phyloP scores from a whole-genome alignment of 2,888 invertebrate genomes.

The Temnothorax ravouxi region DNA sequence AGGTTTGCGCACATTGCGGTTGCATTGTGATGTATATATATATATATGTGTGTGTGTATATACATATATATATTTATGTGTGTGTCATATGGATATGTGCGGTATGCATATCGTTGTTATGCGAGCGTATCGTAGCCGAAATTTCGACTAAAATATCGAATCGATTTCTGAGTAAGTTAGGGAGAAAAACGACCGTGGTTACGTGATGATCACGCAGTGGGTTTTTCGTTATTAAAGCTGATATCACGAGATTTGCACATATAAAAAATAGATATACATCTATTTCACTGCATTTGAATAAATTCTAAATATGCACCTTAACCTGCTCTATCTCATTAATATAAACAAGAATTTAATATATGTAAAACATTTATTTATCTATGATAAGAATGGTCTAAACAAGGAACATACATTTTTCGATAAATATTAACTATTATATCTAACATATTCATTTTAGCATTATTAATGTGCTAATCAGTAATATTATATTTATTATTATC shows the following conservation, averaged over 20 bases:
- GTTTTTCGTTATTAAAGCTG: constrained; percentile 34
- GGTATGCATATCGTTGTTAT: constrained; percentile 37
- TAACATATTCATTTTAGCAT: not conserved
- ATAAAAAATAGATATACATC: not conserved
- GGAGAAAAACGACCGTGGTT: constrained; percentile 38
- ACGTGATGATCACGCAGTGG: constrained; percentile 9
- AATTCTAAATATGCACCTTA: not conserved
- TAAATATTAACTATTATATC: not conserved
- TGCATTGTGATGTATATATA: not conserved
- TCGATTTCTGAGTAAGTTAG: constrained; percentile 27
- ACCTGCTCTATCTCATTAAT: not conserved
- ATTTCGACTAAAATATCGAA: constrained; percentile 42
- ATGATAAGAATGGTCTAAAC: not conserved
- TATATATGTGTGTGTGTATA: not conserved
- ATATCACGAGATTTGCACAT: constrained; percentile 9
- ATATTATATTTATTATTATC: not conserved
- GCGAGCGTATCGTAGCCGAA: constrained; percentile 29
- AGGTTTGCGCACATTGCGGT: constrained; percentile 33
- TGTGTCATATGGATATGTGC: not conserved
- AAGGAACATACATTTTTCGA: not conserved
- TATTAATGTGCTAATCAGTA: not conserved
- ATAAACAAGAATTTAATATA: not conserved
- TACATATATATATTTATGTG: not conserved
- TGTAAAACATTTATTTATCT: not conserved
- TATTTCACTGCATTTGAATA: not conserved